Evolutionary conservation across 2,888 invertebrate species (phyloP).

Genomic region (Melanostoma scalare): DNA sequence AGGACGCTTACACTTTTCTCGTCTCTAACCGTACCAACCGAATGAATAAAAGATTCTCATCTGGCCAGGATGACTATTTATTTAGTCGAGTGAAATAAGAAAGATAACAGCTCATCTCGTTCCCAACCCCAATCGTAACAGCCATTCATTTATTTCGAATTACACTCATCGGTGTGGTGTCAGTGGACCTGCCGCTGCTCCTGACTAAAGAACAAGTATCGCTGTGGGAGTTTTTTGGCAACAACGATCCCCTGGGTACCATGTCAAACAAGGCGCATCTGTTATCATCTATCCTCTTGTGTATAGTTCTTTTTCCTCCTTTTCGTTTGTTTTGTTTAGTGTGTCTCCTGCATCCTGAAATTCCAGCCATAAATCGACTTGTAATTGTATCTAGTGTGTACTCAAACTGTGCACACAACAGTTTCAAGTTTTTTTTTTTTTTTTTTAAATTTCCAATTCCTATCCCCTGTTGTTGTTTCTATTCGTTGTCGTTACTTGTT

Average conservation of each 20-base stretch:
- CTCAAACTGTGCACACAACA: constrained; percentile 70
- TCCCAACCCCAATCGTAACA: constrained; percentile 33
- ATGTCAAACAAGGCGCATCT: constrained; percentile 76
- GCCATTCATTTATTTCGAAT: constrained; percentile 71
- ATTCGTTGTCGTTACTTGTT: neutral
- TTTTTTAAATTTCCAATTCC: neutral
- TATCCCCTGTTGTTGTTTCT: constrained; percentile 51
- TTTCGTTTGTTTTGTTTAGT: constrained; percentile 1
- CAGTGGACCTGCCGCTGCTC: constrained; percentile 45
- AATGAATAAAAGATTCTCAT: constrained; percentile 64
- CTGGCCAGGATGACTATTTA: constrained; percentile 57
- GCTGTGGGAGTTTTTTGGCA: constrained; percentile 74
- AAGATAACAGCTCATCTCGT: constrained; percentile 45
- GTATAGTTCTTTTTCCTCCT: constrained; percentile 6
- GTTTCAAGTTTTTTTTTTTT: constrained; percentile 67
- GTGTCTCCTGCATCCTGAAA: constrained; percentile 44
- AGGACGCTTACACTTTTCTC: neutral
- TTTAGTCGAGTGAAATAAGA: constrained; percentile 56
- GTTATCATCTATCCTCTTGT: constrained; percentile 74
- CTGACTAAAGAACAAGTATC: constrained; percentile 65
- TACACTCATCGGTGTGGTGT: constrained; percentile 64
- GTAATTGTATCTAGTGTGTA: constrained; percentile 75
- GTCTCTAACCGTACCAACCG: neutral
- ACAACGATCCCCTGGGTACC: constrained; percentile 73
- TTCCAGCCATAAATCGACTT: constrained; percentile 72